Conservation (phyloP, 2,888 invertebrate genomes). For the Nephrocerus scutellatus region DNA sequence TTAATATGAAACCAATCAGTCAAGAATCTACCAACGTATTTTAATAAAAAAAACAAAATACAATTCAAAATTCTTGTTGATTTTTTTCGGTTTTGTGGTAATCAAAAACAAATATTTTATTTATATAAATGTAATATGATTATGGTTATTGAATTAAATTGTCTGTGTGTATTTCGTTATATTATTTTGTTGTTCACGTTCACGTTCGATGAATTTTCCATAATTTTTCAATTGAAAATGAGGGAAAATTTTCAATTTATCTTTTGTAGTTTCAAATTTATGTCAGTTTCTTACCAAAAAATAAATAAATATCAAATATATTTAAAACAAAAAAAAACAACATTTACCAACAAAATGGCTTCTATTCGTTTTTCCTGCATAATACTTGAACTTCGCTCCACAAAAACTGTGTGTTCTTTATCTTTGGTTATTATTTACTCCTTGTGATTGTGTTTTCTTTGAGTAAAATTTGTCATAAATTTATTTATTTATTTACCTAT, state of each 20-base stretch:
- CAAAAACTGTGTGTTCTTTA: constrained; percentile 12
- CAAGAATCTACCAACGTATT: no score
- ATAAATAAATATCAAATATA: neutral
- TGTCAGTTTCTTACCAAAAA: constrained; percentile 12
- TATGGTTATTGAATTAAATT: constrained; percentile 9
- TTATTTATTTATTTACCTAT: no score
- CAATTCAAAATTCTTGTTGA: no score
- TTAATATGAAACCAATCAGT: no score
- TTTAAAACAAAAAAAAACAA: neutral
- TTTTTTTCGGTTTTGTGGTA: constrained; percentile 20
- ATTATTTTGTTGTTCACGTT: constrained; percentile 21
- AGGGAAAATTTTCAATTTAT: constrained; percentile 2
- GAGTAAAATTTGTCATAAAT: no score
- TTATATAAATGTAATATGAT: constrained; percentile 14
- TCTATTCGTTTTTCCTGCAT: constrained; percentile 7
- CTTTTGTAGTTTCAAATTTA: constrained; percentile 14
- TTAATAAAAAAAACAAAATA: no score
- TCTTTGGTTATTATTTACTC: constrained; percentile 13
- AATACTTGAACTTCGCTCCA: no score
- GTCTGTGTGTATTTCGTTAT: constrained; percentile 22
- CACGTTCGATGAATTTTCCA: no score
- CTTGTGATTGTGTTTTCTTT: constrained; percentile 9
- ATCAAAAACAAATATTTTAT: constrained; percentile 17
- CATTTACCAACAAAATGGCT: constrained; percentile 1
- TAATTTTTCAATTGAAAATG: constrained; percentile 8